Evolutionary conservation across 2,888 invertebrate species (phyloP).

Genomic region (Adelphocoris suturalis): DNA sequence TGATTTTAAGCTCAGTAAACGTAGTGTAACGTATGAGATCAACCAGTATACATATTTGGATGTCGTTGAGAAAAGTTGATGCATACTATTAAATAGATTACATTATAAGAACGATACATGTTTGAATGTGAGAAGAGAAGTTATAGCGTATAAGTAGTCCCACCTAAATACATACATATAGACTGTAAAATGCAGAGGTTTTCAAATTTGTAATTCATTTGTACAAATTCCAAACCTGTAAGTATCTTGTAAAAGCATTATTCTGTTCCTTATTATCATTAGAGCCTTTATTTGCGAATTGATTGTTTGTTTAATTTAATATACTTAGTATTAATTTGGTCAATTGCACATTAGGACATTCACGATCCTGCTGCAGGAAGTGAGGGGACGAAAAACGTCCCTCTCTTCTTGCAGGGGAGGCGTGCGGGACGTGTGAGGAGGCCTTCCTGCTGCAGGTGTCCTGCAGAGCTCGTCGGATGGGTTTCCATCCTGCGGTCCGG

Average conservation of each 20-base stretch:
- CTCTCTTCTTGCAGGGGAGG: too few species aligned
- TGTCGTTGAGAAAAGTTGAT: neutral
- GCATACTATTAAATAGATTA: neutral
- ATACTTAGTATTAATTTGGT: too few species aligned
- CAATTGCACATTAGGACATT: too few species aligned
- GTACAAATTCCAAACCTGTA: neutral
- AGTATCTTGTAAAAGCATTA: neutral
- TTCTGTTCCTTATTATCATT: neutral
- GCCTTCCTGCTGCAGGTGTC: too few species aligned
- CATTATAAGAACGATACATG: neutral
- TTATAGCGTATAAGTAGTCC: neutral
- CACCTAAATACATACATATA: conserved; percentile 13
- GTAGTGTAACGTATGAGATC: too few species aligned
- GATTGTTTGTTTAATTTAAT: neutral
- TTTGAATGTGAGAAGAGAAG: neutral
- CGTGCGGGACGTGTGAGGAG: too few species aligned
- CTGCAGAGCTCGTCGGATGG: too few species aligned
- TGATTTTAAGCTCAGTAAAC: too few species aligned
- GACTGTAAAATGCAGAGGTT: neutral
- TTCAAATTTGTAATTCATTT: neutral
- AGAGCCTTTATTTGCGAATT: neutral
- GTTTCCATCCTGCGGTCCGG: too few species aligned
- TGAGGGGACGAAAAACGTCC: too few species aligned
- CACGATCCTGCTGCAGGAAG: too few species aligned
- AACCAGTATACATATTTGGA: too few species aligned